Conservation (phyloP, 2,888 invertebrate genomes). For the Lasioglossum villosulum region DNA sequence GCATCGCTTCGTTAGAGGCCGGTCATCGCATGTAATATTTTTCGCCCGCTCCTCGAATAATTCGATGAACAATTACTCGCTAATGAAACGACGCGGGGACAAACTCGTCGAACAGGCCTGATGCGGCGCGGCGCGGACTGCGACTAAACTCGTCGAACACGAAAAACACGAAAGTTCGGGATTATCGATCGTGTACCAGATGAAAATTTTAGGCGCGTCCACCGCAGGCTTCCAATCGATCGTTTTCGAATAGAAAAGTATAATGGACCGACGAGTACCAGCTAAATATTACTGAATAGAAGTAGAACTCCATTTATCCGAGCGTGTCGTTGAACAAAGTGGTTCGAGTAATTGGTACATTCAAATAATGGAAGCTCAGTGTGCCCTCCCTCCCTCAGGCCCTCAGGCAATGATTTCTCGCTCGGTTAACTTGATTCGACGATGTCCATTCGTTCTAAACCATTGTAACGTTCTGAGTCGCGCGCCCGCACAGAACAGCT, state of each 20-base stretch:
- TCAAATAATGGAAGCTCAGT: conserved; percentile 8
- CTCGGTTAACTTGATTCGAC: conserved; percentile 22
- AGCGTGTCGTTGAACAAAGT: background rate
- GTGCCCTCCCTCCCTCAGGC: background rate
- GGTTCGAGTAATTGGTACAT: conserved; percentile 12
- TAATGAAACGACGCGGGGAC: conserved; percentile 36
- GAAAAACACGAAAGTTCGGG: background rate
- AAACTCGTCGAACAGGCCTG: background rate
- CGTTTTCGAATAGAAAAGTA: background rate
- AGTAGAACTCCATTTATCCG: background rate
- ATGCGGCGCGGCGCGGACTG: background rate
- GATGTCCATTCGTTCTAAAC: conserved; percentile 15
- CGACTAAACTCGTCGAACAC: background rate
- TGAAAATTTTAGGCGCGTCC: background rate
- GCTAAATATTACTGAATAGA: conserved; percentile 1
- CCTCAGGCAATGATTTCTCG: conserved; percentile 13
- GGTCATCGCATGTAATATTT: conserved; percentile 22
- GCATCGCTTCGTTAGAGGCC: conserved; percentile 26
- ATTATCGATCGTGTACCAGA: background rate
- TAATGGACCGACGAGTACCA: background rate
- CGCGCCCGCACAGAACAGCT: background rate
- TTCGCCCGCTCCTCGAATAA: conserved; percentile 12
- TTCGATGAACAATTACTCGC: conserved; percentile 41
- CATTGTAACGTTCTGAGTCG: conserved; percentile 11
- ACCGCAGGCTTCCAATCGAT: background rate